Evolutionary conservation across 2,797 vertebrate species (phyloP).

Genomic region (Pygocentrus nattereri): DNA sequence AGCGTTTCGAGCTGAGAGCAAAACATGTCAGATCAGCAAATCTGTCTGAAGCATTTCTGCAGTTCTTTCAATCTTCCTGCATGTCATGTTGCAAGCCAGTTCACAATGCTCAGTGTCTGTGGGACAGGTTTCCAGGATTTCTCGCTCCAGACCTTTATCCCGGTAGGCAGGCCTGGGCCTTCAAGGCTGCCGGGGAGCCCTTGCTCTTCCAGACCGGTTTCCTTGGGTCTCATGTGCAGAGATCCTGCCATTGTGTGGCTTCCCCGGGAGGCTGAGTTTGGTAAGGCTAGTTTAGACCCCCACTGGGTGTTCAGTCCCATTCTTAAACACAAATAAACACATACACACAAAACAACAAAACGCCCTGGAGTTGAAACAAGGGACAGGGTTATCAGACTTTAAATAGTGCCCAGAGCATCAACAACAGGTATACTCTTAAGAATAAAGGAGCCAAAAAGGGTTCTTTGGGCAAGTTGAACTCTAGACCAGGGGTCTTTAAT

Average conservation of each 20-base stretch:
- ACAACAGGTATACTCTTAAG: neutral
- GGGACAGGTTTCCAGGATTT: conserved; percentile 55
- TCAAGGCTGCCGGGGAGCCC: neutral
- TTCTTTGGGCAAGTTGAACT: no score
- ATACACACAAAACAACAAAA: neutral
- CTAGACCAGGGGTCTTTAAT: no score
- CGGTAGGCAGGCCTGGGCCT: neutral
- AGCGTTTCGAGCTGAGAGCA: neutral
- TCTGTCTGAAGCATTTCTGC: neutral
- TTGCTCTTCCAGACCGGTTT: neutral
- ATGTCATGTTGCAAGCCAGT: conserved; percentile 12
- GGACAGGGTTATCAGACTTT: neutral
- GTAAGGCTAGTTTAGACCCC: neutral
- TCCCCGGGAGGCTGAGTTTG: conserved; percentile 56
- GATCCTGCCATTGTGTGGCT: conserved; percentile 70
- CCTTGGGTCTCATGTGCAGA: conserved; percentile 60
- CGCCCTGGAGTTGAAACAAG: neutral
- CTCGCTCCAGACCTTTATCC: conserved; percentile 18
- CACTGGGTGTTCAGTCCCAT: neutral
- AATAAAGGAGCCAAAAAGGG: no score
- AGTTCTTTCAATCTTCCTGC: neutral
- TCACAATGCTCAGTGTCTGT: conserved; percentile 19
- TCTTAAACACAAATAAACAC: neutral
- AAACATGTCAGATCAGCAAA: neutral
- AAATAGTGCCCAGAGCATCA: neutral